phyloP scores from a whole-genome alignment of 2,113 vertebrate species.

The Pyrgilauda ruficollis region DNA sequence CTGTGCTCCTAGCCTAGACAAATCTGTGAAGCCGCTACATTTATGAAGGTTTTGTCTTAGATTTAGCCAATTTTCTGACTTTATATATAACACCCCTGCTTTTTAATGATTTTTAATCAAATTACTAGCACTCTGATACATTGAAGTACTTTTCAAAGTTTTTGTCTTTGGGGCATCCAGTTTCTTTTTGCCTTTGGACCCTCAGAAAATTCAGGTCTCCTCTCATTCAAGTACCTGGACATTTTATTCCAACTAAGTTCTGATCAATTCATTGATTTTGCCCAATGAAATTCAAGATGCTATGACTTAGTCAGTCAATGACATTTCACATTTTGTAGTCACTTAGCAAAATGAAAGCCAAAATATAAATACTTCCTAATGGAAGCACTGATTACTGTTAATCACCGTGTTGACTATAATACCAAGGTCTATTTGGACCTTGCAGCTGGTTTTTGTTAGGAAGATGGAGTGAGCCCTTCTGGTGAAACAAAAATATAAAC shows the following conservation, averaged over 20 bases:
- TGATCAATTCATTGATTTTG: not conserved
- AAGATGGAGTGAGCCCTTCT: not conserved
- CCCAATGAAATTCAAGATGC: not conserved
- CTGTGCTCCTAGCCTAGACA: not conserved
- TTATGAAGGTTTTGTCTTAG: not conserved
- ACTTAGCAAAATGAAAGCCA: not conserved
- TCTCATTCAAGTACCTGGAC: not conserved
- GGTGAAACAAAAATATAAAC: not conserved
- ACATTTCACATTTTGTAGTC: not conserved
- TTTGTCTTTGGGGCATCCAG: not conserved
- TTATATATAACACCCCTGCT: not conserved
- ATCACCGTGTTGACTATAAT: not conserved
- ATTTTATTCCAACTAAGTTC: not conserved
- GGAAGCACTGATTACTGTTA: not conserved
- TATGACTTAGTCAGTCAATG: not conserved
- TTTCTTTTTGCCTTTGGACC: not conserved
- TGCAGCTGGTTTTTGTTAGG: not conserved
- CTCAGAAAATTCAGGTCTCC: not conserved
- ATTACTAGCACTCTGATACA: not conserved
- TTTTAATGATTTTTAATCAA: not conserved
- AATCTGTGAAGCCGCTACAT: not conserved
- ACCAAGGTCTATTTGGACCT: not conserved
- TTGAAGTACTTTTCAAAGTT: not conserved
- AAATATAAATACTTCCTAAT: not conserved
- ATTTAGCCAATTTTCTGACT: not conserved